Base-by-base conservation (phyloP, 2,113 vertebrate genomes). In the Puffinus mauretanicus region DNA sequence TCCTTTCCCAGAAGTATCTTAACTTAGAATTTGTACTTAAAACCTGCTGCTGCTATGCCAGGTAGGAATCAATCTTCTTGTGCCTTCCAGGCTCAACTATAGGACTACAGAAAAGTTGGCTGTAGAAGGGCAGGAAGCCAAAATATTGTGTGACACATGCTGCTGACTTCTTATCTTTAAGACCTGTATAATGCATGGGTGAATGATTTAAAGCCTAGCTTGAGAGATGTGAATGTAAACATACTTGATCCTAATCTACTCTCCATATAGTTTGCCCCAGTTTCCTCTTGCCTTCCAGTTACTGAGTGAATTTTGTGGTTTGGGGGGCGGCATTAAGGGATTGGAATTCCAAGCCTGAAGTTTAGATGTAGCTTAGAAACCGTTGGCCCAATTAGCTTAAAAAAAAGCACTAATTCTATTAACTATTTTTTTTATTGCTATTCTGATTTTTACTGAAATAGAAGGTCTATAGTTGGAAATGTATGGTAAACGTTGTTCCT, bases 201-300 rank as follows among this genome's bases (percentile, higher is more conserved):
- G 47, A 83, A 67, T n/a, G 16, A 51, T 32, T 75, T 79, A 64
- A 91, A 87, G 15, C 34, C n/a, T 60, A 38, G 19, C 3, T 72
- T 57, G 29, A 64, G 16, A 87, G 26, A 55, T 32, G 9, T 51
- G 27, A 69, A 60, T 40, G 18, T 21, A 83, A 70, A 62, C 10
- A 7, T 49, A 30, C 25, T 54, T 36, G 21, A 86, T 65, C 26
- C 4, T 38, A 32, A 64, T 44, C 15, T 11, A 11, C 5, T 78
- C 8, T 67, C 16, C 5, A 4, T 29, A 7, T 62, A 34, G 3
- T 52, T 61, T 82, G 13, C 6, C 4, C 1, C 6, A 21, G 2
- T 46, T 80, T 79, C 16, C 10, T 60, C 7, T 29, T 19, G 14
- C 11, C 18, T 90, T 79, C 11, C 26, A 52, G 26, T 9, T 75